These are phyloP conservation scores for Eciton burchellii DNA, from an alignment of 1,140 invertebrate genomes.

Conservation along the genomic window DNA sequence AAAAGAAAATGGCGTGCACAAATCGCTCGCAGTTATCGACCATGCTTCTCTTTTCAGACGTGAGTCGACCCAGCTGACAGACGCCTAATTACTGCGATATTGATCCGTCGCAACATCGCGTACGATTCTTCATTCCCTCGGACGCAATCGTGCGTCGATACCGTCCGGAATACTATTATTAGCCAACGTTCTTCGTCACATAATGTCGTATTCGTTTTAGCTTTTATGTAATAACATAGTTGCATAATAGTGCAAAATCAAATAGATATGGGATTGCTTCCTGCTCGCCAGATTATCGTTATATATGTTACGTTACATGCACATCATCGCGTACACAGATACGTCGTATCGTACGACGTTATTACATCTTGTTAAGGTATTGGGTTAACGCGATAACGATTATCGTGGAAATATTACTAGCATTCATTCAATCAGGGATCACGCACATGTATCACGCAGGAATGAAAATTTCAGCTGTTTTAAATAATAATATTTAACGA, in stretches of 20 bases:
- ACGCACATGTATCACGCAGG: background rate
- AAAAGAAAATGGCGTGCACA: constrained; percentile 45
- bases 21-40: constrained; percentile 45
- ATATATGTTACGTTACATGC: background rate
- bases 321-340: background rate
- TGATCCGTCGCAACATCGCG: constrained; percentile 58
- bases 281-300: background rate
- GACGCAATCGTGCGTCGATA: background rate
- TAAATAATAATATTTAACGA: constrained; percentile 2
- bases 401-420: background rate
- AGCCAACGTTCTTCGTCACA: background rate
- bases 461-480: background rate
- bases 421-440: background rate
- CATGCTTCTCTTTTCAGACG: constrained; percentile 20
- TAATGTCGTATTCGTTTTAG: background rate
- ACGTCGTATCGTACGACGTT: too few relatives aligned
- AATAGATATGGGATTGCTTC: background rate
- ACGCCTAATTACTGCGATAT: constrained; percentile 71
- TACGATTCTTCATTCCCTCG: constrained; percentile 64
- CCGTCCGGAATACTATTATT: constrained; percentile 39
- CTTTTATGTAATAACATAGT: background rate
- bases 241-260: background rate
- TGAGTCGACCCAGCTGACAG: constrained; percentile 54
- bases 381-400: too few relatives aligned
- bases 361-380: too few relatives aligned